Percentiles rank a stretch among this genome's conserved stretches.
These are phyloP conservation scores for Spicauda simplicius DNA, from an alignment of 2,888 invertebrate genomes.

Conservation along the genomic window DNA sequence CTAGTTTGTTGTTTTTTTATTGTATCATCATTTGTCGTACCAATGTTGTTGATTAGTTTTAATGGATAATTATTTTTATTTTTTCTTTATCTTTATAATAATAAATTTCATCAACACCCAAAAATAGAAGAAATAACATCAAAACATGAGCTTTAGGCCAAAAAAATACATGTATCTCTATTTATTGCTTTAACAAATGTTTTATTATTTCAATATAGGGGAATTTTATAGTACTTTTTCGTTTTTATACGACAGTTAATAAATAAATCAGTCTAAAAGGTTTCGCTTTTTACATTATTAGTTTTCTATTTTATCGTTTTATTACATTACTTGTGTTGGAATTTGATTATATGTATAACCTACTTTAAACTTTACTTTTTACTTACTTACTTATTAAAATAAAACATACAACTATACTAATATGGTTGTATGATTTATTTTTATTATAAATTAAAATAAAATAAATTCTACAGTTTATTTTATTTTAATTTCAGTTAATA, in stretches of 20 bases:
- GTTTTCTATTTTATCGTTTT: neutral
- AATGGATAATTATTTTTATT: neutral
- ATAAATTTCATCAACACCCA: slow-evolving; percentile 5
- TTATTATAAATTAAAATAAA: too few relatives aligned
- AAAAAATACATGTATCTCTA: neutral
- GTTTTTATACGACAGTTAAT: slow-evolving; percentile 1
- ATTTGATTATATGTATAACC: too few relatives aligned
- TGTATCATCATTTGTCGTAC: too few relatives aligned
- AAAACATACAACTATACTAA: too few relatives aligned
- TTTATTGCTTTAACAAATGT: neutral
- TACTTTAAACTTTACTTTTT: too few relatives aligned
- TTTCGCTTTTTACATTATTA: neutral
- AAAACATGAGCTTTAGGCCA: neutral
- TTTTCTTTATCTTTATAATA: neutral
- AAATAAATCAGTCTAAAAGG: neutral
- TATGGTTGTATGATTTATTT: too few relatives aligned
- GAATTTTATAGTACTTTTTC: neutral
- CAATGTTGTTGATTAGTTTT: too few relatives aligned
- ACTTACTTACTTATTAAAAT: too few relatives aligned
- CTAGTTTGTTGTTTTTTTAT: too few relatives aligned
- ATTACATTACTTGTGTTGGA: neutral
- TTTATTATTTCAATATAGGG: neutral
- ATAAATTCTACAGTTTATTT: too few relatives aligned
- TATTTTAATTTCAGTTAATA: too few relatives aligned
- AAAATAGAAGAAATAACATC: slow-evolving; percentile 2